Evolutionary conservation across 2,113 vertebrate species (phyloP).

Genomic region (Dinomys branickii): DNA sequence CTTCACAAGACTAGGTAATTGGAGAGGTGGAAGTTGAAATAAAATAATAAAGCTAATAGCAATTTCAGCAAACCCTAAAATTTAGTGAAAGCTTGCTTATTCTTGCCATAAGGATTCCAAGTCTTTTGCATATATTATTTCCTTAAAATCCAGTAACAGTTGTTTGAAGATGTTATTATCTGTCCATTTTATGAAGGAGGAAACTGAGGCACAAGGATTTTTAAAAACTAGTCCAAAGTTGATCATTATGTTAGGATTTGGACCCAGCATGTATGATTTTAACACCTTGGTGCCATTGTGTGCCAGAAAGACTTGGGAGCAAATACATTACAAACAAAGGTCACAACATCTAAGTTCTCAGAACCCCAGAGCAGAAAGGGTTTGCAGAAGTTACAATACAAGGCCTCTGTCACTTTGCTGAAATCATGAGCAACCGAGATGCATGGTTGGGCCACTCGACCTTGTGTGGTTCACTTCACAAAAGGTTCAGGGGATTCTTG

Average conservation of each 20-base stretch:
- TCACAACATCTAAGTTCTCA: background rate
- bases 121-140: background rate
- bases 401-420: background rate
- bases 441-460: no score
- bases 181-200: background rate
- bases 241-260: background rate
- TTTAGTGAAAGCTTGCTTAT: background rate
- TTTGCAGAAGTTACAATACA: background rate
- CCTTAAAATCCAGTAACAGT: background rate
- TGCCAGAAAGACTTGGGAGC: background rate
- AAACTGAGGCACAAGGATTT: background rate
- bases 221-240: background rate
- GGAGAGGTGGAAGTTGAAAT: background rate
- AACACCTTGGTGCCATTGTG: fast-evolving
- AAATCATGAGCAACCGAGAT: background rate
- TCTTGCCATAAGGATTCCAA: background rate
- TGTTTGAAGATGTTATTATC: background rate
- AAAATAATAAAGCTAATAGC: background rate
- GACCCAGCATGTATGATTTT: background rate
- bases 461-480: background rate
- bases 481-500: background rate
- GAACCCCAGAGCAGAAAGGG: background rate
- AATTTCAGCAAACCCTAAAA: background rate
- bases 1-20: background rate
- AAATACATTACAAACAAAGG: background rate